Evolutionary conservation across 1,140 invertebrate genomes (phyloP).

Genomic region (Drosophila ohnishii): DNA sequence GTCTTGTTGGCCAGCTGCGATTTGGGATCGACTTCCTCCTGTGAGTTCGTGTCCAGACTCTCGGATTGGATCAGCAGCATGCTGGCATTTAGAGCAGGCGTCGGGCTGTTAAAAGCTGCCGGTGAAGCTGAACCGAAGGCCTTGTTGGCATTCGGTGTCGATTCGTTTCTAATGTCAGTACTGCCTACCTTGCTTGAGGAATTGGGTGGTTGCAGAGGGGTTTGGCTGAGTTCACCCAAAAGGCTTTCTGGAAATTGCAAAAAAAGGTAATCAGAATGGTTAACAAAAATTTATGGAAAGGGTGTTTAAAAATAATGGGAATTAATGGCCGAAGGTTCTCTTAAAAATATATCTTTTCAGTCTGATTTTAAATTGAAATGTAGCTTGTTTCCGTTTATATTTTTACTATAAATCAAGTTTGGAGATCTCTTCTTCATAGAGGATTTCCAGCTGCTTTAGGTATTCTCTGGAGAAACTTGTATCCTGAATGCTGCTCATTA

Average conservation of each 20-base stretch:
- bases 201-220: slow-evolving; percentile 24
- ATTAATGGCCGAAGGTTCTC: too few species aligned
- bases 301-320: neutral
- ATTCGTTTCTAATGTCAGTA: slow-evolving; percentile 28
- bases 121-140: slow-evolving; percentile 13
- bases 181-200: slow-evolving; percentile 28
- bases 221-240: slow-evolving; percentile 55
- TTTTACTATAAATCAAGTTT: neutral
- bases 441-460: slow-evolving; percentile 32
- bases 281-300: slow-evolving; percentile 2
- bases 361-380: neutral
- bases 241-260: slow-evolving; percentile 58
- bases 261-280: neutral
- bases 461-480: slow-evolving; percentile 17
- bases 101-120: slow-evolving; percentile 6
- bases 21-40: slow-evolving; percentile 81
- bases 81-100: slow-evolving; percentile 65
- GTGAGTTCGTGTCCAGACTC: slow-evolving; percentile 78
- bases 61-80: slow-evolving; percentile 72
- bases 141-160: slow-evolving; percentile 16
- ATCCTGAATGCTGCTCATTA: slow-evolving; percentile 7
- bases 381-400: neutral
- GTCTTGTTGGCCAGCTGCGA: slow-evolving; percentile 82
- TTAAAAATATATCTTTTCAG: neutral
- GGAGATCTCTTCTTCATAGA: slow-evolving; percentile 37